These are phyloP conservation scores for Euspilapteryx auroguttella DNA, from an alignment of 2,888 invertebrate genomes.

Conservation along the genomic window DNA sequence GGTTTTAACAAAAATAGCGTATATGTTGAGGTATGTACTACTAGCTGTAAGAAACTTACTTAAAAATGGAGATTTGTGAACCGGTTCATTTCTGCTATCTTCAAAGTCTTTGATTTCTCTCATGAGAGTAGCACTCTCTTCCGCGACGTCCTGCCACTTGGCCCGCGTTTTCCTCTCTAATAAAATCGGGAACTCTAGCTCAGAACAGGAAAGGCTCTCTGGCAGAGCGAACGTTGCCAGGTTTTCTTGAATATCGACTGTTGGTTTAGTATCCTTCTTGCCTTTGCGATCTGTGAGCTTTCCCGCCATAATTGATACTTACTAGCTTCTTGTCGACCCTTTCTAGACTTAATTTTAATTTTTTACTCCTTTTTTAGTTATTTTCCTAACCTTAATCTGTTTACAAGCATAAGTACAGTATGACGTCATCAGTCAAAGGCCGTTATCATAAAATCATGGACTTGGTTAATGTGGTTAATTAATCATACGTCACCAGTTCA, in stretches of 20 bases:
- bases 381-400: no score
- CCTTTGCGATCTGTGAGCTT: conserved; percentile 28
- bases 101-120: conserved; percentile 23
- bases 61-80: conserved; percentile 25
- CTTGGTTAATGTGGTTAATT: no score
- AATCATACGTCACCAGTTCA: no score
- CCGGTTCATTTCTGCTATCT: conserved; percentile 17
- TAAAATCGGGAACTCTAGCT: conserved; percentile 33
- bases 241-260: conserved; percentile 17
- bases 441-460: no score
- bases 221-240: conserved; percentile 30
- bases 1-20: no score
- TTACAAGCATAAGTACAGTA: no score
- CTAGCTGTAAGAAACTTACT: no score
- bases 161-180: conserved; percentile 17
- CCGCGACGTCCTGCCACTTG: conserved; percentile 31
- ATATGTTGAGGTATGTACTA: no score
- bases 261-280: conserved; percentile 20
- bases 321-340: no score
- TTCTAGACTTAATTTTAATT: no score
- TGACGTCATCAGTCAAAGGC: no score
- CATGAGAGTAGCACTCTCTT: conserved; percentile 21
- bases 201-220: conserved; percentile 37
- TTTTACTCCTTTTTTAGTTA: no score
- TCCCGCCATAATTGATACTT: conserved; percentile 20